Conservation (phyloP, 2,888 invertebrate genomes). For the Heliconius charithonia region DNA sequence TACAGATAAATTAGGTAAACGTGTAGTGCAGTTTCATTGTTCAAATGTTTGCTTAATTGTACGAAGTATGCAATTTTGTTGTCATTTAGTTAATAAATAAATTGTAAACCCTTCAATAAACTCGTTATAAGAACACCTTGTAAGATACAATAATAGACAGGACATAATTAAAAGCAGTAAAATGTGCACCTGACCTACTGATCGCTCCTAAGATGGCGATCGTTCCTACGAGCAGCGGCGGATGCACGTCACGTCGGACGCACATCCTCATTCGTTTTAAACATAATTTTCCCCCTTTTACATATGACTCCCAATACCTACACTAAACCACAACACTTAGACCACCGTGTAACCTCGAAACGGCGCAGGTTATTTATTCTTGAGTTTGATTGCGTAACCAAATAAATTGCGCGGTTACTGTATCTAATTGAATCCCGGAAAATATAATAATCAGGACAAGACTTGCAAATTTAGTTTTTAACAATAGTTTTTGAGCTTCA, state of each 20-base stretch:
- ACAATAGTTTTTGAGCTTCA: slow-evolving; percentile 23
- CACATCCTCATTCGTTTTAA: slow-evolving; percentile 70
- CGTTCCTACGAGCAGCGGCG: slow-evolving; percentile 59
- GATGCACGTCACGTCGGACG: slow-evolving; percentile 77
- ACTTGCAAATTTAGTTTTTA: slow-evolving; percentile 16
- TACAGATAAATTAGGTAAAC: neutral
- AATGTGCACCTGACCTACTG: slow-evolving; percentile 45
- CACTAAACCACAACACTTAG: slow-evolving; percentile 57
- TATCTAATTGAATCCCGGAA: slow-evolving; percentile 55
- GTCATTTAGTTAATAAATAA: no score
- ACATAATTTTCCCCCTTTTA: slow-evolving; percentile 71
- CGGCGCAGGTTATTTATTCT: slow-evolving; percentile 65
- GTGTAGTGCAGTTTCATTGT: neutral
- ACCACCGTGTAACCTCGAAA: slow-evolving; percentile 60
- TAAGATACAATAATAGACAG: slow-evolving; percentile 24
- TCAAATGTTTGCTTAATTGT: neutral
- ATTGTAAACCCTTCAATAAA: neutral
- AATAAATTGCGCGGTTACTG: slow-evolving; percentile 59
- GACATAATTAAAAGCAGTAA: slow-evolving; percentile 39
- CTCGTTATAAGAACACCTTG: neutral
- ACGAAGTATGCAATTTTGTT: no score
- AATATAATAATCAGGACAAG: slow-evolving; percentile 52
- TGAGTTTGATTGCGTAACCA: slow-evolving; percentile 65
- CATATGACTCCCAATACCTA: slow-evolving; percentile 53
- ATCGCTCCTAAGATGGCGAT: slow-evolving; percentile 59